Conservation (phyloP, 1,140 invertebrate species). For the Aplysia californica region DNA sequence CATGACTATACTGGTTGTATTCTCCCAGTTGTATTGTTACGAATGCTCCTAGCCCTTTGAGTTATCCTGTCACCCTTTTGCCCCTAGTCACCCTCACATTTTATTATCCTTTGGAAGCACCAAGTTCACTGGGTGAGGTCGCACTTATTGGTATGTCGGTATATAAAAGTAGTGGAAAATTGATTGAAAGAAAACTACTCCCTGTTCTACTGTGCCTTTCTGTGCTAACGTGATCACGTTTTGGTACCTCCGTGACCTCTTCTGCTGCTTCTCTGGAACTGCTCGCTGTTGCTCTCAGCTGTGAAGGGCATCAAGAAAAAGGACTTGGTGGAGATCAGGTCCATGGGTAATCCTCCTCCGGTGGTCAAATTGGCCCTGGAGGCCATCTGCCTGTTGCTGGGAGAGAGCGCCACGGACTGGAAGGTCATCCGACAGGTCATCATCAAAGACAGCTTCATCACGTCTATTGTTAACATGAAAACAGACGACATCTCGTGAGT, state of each 20-base stretch:
- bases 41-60: too few relatives aligned
- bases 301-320: slow-evolving; percentile 99
- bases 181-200: too few relatives aligned
- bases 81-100: too few relatives aligned
- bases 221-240: not conserved
- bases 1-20: too few relatives aligned
- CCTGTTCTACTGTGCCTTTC: not conserved
- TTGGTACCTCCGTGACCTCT: not conserved
- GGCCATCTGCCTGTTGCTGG: slow-evolving; percentile 97
- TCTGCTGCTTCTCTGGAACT: not conserved
- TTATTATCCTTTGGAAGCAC: too few relatives aligned
- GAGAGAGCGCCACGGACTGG: slow-evolving; percentile 98
- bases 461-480: slow-evolving; percentile 98
- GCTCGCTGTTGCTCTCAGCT: slow-evolving; percentile 73
- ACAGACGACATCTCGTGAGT: slow-evolving; percentile 97
- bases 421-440: slow-evolving; percentile 97
- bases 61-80: too few relatives aligned
- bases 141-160: too few relatives aligned
- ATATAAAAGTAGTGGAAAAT: too few relatives aligned
- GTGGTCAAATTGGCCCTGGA: slow-evolving; percentile 98
- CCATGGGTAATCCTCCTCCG: slow-evolving; percentile 98
- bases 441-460: slow-evolving; percentile 99
- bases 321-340: slow-evolving; percentile 97
- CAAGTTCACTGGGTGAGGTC: too few relatives aligned
- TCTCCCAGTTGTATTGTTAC: too few relatives aligned